Conservation (phyloP, 2,888 invertebrate genomes). For the Erebia aethiops region DNA sequence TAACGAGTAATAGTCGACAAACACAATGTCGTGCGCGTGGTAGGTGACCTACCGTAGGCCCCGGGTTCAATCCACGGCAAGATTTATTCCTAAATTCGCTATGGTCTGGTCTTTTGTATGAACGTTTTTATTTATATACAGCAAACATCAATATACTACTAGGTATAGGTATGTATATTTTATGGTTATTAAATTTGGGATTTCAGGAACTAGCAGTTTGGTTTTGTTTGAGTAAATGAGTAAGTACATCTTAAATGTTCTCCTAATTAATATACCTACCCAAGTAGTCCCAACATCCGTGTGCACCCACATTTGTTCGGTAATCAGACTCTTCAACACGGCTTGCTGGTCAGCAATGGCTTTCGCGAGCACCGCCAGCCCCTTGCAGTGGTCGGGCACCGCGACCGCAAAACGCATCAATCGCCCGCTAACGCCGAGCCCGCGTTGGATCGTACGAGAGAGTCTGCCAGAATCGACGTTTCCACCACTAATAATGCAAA, state of each 20-base stretch:
- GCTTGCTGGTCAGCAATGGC: conserved; percentile 64
- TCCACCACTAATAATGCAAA: conserved; percentile 89
- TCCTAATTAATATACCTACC: conserved; percentile 51
- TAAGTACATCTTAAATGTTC: neutral
- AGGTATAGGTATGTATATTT: no score
- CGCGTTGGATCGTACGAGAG: conserved; percentile 89
- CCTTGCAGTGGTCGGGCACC: conserved; percentile 88
- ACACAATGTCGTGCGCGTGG: no score
- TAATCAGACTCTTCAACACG: conserved; percentile 69
- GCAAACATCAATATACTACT: no score
- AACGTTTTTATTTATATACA: no score
- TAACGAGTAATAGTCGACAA: no score
- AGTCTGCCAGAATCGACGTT: conserved; percentile 92
- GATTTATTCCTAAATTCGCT: no score
- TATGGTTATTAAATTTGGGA: no score
- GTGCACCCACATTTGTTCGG: conserved; percentile 76
- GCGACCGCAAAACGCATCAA: conserved; percentile 87
- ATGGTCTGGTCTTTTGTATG: no score
- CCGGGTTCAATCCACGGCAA: no score
- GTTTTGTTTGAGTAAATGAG: neutral
- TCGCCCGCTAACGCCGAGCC: conserved; percentile 89
- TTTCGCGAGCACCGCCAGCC: conserved; percentile 85
- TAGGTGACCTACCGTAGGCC: no score
- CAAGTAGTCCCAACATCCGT: conserved; percentile 69
- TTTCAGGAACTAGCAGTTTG: no score